Conservation (phyloP, 2,888 invertebrate genomes). For the Scaptodrosophila latifasciaeformis region DNA sequence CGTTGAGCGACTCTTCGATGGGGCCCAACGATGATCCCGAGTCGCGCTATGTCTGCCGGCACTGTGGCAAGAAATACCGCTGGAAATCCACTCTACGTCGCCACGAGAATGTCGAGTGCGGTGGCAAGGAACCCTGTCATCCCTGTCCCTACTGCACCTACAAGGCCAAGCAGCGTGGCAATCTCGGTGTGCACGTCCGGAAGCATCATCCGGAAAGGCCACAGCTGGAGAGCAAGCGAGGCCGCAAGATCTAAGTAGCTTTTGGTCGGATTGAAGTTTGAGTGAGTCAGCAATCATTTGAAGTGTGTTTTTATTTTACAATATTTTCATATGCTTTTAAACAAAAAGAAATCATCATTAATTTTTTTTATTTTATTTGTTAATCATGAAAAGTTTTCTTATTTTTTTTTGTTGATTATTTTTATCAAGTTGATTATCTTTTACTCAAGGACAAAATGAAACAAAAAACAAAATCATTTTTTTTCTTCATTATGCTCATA, state of each 20-base stretch:
- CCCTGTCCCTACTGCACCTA: slow-evolving; percentile 87
- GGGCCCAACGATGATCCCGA: slow-evolving; percentile 75
- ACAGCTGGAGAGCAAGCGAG: slow-evolving; percentile 74
- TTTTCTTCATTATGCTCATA: no score
- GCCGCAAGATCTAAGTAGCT: slow-evolving; percentile 69
- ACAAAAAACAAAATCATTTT: no score
- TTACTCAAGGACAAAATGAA: no score
- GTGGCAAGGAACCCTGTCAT: slow-evolving; percentile 88
- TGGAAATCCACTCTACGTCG: slow-evolving; percentile 90
- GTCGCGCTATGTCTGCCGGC: slow-evolving; percentile 84
- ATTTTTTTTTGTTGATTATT: slow-evolving; percentile 20
- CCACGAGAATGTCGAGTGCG: slow-evolving; percentile 89
- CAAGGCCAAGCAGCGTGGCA: slow-evolving; percentile 87
- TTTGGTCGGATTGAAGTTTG: not conserved
- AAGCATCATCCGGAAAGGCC: slow-evolving; percentile 81
- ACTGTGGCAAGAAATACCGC: slow-evolving; percentile 89
- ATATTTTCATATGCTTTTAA: slow-evolving; percentile 13
- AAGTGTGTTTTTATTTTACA: slow-evolving; percentile 1
- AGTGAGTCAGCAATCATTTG: slow-evolving; percentile 30
- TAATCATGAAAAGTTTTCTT: not conserved
- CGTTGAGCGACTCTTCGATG: slow-evolving; percentile 72
- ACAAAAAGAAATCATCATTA: slow-evolving; percentile 22
- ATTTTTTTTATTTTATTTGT: slow-evolving; percentile 33
- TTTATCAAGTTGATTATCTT: slow-evolving; percentile 13
- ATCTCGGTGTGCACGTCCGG: slow-evolving; percentile 87